These are phyloP conservation scores for Drosophila cardini DNA, from an alignment of 1,140 invertebrate species.

Conservation along the genomic window DNA sequence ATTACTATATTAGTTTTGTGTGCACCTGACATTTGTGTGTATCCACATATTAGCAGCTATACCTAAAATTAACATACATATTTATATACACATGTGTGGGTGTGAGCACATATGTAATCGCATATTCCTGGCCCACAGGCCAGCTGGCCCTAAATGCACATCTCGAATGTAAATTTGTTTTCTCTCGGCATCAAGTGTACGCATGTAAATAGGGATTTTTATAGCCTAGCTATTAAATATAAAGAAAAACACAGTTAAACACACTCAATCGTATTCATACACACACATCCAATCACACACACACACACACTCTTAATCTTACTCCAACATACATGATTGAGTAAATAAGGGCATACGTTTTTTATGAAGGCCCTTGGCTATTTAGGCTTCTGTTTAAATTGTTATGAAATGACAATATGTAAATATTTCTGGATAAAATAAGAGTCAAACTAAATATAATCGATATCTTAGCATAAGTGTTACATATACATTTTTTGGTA, in stretches of 20 bases:
- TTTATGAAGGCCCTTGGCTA: slow-evolving; percentile 28
- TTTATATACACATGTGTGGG: slow-evolving; percentile 16
- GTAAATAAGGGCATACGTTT: slow-evolving; percentile 26
- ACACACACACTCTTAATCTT: background rate
- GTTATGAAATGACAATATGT: slow-evolving; percentile 41
- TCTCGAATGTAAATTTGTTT: slow-evolving; percentile 27
- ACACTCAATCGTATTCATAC: background rate
- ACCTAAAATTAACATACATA: slow-evolving; percentile 7
- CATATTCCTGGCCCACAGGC: slow-evolving; percentile 57
- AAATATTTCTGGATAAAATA: slow-evolving; percentile 27
- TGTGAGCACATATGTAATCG: slow-evolving; percentile 15
- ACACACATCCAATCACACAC: background rate
- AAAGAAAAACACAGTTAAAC: slow-evolving; percentile 20
- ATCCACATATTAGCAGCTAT: slow-evolving; percentile 7
- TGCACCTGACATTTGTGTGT: slow-evolving; percentile 2
- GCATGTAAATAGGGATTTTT: slow-evolving; percentile 65
- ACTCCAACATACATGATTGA: background rate
- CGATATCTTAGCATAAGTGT: background rate
- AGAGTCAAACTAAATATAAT: slow-evolving; percentile 1
- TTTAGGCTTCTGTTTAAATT: slow-evolving; percentile 27
- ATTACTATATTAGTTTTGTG: slow-evolving; percentile 55
- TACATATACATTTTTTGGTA: background rate
- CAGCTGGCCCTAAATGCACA: slow-evolving; percentile 69
- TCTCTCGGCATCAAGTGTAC: slow-evolving; percentile 52
- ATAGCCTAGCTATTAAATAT: slow-evolving; percentile 54